Evolutionary conservation across 2,797 vertebrate genomes (phyloP).

Genomic region (Hapalemur alaotrensis): DNA sequence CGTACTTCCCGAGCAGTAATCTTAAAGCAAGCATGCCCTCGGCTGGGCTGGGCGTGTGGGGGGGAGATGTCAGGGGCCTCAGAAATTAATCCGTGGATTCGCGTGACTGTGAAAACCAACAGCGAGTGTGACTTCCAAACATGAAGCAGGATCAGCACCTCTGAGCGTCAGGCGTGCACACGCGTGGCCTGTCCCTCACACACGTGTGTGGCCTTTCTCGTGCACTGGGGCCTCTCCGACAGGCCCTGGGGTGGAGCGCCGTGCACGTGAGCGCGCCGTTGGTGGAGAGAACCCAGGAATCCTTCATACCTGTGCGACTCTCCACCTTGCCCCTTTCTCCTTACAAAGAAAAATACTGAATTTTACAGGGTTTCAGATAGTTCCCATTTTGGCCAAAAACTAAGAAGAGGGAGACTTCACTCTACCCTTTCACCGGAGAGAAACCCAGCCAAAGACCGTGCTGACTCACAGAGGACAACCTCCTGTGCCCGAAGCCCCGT

Average conservation of each 20-base stretch:
- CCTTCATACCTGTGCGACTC: background rate
- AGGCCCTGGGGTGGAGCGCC: background rate
- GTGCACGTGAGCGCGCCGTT: background rate
- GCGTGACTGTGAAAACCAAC: background rate
- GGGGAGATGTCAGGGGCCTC: background rate
- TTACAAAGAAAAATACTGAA: background rate
- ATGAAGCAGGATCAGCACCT: background rate
- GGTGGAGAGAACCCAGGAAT: background rate
- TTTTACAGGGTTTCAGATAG: slow-evolving; percentile 15
- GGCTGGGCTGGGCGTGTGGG: no score
- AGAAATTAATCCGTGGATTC: background rate
- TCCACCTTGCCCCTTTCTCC: background rate
- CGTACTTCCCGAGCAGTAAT: background rate
- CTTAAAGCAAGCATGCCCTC: background rate
- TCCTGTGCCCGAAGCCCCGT: background rate
- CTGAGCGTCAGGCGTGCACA: background rate
- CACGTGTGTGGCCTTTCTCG: background rate
- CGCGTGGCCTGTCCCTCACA: accelerated
- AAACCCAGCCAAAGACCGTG: background rate
- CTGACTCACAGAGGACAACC: no score
- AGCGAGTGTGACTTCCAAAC: background rate
- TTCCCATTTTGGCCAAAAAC: background rate
- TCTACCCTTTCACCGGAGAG: background rate
- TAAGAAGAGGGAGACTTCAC: background rate
- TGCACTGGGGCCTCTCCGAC: background rate